A percentile compares a stretch with the other conserved stretches of the same genome.
phyloP scores from a whole-genome alignment of 2,113 vertebrate genomes.

The Perccottus glenii region DNA sequence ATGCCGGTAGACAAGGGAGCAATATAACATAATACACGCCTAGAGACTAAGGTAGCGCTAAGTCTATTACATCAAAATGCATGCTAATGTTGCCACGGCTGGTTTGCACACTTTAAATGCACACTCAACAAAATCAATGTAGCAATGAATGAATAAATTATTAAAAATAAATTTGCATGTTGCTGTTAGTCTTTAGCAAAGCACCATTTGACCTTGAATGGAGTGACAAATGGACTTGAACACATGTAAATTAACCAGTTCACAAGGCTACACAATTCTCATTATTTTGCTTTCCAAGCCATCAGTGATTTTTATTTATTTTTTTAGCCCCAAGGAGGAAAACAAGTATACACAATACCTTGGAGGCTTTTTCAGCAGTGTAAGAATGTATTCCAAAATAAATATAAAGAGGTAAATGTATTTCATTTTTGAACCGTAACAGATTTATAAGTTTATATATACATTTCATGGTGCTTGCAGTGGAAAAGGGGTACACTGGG shows the following conservation, averaged over 20 bases:
- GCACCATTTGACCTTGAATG: conserved; percentile 44
- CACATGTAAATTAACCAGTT: conserved; percentile 19
- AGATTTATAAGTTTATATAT: conserved; percentile 61
- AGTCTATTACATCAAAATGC: conserved; percentile 25
- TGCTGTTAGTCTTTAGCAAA: conserved; percentile 7
- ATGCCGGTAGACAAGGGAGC: conserved; percentile 55
- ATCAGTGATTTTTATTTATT: conserved; percentile 2
- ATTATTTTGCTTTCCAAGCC: too few species aligned
- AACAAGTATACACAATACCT: conserved; percentile 10
- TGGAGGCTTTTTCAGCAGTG: conserved; percentile 23
- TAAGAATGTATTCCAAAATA: conserved; percentile 31
- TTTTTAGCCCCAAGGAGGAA: conserved; percentile 16
- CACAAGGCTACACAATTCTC: conserved; percentile 4
- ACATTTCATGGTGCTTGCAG: conserved; percentile 42
- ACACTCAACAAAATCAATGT: conserved; percentile 20
- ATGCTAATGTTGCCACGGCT: conserved; percentile 5
- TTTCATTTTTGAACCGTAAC: conserved; percentile 31
- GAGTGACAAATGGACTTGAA: conserved; percentile 11
- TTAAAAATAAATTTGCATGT: conserved; percentile 23
- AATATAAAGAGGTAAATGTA: conserved; percentile 46
- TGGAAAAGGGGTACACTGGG: conserved; percentile 25
- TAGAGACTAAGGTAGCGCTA: conserved; percentile 39
- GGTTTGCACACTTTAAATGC: conserved; percentile 23
- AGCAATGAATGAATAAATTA: conserved; percentile 25
- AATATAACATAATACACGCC: conserved; percentile 51